Base-by-base conservation (phyloP, 2,888 invertebrate species). In the Lamproptera curius region DNA sequence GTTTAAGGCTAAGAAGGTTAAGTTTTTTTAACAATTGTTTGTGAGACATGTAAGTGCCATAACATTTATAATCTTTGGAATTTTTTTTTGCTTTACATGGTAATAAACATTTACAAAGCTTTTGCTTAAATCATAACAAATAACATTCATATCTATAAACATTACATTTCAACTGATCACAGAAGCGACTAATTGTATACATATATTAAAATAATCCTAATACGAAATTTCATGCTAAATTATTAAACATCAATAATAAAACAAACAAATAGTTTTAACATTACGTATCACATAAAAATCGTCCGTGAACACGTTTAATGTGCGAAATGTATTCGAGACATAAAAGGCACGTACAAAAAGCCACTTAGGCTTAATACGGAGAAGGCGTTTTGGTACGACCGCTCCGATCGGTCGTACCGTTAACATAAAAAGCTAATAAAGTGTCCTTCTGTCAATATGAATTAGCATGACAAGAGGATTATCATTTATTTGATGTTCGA, bases 391-490 rank as follows among this genome's bases (percentile, higher is more conserved):
- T 10, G 28, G 28, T 2, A 28, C 28, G 28, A 10, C n/a, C n/a
- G n/a, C n/a, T n/a, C n/a, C n/a, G n/a, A 6, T 20, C 6, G 10
- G 10, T 10, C 10, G 4, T 6, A 28, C 28, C 3, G 28, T n/a
- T n/a, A 28, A 10, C 10, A 28, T 28, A 28, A 28, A 31, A 28
- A 16, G 15, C 28, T 11, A 40, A 45, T 38, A n/a, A n/a, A 45
- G 35, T 13, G 28, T 16, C 15, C 16, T 17, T 17, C 15, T 35
- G 16, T 13, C 40, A 10, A 40, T 40, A 40, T 40, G 13, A 23
- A 40, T 40, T 34, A 46, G 34, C 16, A 40, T 34, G 46, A 40
- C 46, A 46, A 40, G 40, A 28, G 28, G 40, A 46, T 40, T 16
- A 34, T 28, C 9, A n/a, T n/a, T n/a, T n/a, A n/a, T n/a, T n/a